Percentiles rank a stretch among this genome's conserved stretches.
phyloP scores from a whole-genome alignment of 2,888 invertebrate species.

The Diloba caeruleocephala region DNA sequence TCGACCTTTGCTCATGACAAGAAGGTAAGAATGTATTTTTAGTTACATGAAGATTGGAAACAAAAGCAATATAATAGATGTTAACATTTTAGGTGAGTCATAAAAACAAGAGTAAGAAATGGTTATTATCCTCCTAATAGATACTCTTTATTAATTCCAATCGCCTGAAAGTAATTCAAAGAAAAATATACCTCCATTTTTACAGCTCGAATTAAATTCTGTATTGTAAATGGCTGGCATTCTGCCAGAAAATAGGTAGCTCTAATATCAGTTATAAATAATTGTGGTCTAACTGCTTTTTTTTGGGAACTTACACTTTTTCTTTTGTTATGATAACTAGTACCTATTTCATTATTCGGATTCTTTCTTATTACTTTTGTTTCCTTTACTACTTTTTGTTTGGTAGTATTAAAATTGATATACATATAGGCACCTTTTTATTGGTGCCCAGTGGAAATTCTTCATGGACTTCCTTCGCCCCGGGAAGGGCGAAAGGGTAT shows the following conservation, averaged over 20 bases:
- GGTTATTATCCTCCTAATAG: constrained; percentile 5
- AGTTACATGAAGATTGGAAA: too few species aligned
- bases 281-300: constrained; percentile 19
- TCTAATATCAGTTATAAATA: constrained; percentile 15
- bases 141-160: constrained; percentile 6
- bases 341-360: constrained; percentile 1
- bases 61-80: too few species aligned
- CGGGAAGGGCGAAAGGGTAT: too few species aligned
- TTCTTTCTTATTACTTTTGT: neutral
- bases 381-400: neutral
- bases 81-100: too few species aligned
- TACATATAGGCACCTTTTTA: too few species aligned
- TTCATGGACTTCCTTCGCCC: too few species aligned
- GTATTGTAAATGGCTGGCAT: constrained; percentile 10
- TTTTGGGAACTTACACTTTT: constrained; percentile 8
- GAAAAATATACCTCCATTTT: constrained; percentile 6
- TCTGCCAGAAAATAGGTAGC: constrained; percentile 6
- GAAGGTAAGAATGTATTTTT: too few species aligned
- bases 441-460: too few species aligned
- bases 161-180: constrained; percentile 1
- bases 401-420: neutral
- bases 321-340: constrained; percentile 1
- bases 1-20: too few species aligned
- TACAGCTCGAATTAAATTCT: constrained; percentile 4
- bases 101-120: constrained; percentile 4